Conservation (phyloP, 2,113 vertebrate genomes). For the Merops nubicus region DNA sequence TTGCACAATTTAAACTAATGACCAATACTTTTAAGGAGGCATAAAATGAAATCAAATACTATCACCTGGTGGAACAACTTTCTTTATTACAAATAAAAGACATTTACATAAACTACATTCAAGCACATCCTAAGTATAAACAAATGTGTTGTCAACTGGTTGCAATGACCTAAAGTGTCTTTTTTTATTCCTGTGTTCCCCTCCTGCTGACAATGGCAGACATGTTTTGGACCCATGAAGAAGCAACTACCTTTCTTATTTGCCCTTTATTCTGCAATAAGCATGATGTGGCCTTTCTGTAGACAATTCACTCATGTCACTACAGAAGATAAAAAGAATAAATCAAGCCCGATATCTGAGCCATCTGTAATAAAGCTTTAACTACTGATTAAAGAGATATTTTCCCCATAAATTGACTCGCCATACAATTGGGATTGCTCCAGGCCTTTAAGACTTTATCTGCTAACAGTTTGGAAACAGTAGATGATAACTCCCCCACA, state of each 20-base stretch:
- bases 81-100: neutral
- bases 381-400: conserved; percentile 49
- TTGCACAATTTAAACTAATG: neutral
- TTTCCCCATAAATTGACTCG: conserved; percentile 40
- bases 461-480: neutral
- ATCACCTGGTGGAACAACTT: neutral
- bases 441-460: conserved; percentile 44
- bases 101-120: neutral
- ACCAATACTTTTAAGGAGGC: neutral
- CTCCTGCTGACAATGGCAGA: neutral
- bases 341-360: conserved; percentile 42
- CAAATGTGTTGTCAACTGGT: neutral
- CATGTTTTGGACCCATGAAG: neutral
- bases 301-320: conserved; percentile 36
- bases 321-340: conserved; percentile 20
- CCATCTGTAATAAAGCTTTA: conserved; percentile 45
- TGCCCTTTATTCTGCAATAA: neutral
- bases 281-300: neutral
- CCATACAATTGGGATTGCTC: neutral
- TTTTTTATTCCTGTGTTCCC: neutral
- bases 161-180: neutral
- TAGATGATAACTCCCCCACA: neutral
- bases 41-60: neutral
- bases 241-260: neutral
- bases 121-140: neutral